Percentiles rank a stretch among this genome's conserved stretches.
Evolutionary conservation across 2,888 invertebrate species (phyloP).

Genomic region (Netelia virgata): DNA sequence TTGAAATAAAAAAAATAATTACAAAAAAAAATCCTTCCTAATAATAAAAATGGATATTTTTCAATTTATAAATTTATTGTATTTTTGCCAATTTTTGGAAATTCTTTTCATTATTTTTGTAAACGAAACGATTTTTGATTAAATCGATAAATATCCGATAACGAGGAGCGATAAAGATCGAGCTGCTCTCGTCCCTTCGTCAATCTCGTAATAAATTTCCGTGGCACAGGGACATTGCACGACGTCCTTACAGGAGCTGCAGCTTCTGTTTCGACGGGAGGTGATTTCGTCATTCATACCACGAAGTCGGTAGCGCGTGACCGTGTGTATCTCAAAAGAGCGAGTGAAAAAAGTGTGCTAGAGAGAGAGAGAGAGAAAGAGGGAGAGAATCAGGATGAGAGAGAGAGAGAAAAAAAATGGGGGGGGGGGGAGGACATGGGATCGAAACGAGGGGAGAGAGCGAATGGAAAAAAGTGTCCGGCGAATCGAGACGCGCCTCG

Average conservation of each 20-base stretch:
- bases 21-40: neutral
- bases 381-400: neutral
- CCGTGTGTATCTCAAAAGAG: slow-evolving; percentile 61
- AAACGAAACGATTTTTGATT: neutral
- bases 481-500: slow-evolving; percentile 74
- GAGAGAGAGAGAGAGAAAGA: neutral
- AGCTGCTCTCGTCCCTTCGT: slow-evolving; percentile 13
- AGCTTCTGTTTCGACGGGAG: slow-evolving; percentile 56
- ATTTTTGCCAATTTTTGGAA: too few species aligned
- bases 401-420: neutral
- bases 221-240: neutral
- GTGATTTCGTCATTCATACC: slow-evolving; percentile 75
- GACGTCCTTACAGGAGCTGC: slow-evolving; percentile 48
- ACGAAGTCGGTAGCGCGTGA: slow-evolving; percentile 74
- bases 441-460: slow-evolving; percentile 34
- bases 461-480: slow-evolving; percentile 64
- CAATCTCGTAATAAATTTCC: slow-evolving; percentile 53
- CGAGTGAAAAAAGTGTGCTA: neutral
- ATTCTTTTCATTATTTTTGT: too few species aligned
- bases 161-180: neutral
- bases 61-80: neutral
- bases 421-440: too few species aligned
- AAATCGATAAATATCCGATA: neutral
- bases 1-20: neutral
- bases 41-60: slow-evolving; percentile 2